A percentile compares a stretch with the other conserved stretches of the same genome.
phyloP scores from a whole-genome alignment of 2,888 invertebrate species.

The Flexamia atlantica region DNA sequence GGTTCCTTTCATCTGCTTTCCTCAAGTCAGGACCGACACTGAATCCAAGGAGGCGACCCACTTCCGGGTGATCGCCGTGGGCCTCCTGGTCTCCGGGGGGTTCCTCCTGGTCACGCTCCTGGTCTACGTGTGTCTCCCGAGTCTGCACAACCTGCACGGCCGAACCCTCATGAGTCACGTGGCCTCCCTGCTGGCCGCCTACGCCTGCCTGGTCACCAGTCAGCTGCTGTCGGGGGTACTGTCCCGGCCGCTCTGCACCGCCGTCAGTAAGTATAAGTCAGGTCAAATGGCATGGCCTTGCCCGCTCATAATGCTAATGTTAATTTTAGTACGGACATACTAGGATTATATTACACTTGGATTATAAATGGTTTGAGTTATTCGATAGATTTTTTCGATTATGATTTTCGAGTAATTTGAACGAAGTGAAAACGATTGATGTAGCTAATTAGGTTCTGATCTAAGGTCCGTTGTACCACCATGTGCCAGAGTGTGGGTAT shows the following conservation, averaged over 20 bases:
- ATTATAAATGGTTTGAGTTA: no score
- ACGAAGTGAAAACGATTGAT: no score
- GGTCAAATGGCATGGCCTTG: no score
- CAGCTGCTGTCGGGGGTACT: constrained; percentile 14
- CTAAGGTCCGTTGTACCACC: no score
- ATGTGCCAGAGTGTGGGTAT: no score
- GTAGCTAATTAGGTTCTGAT: no score
- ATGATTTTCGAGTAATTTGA: no score
- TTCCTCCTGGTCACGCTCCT: constrained; percentile 82
- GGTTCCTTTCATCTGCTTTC: constrained; percentile 72
- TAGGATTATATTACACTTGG: no score
- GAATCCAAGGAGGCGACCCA: neutral
- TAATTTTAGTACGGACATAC: no score
- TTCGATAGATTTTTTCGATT: no score
- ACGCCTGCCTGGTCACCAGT: constrained; percentile 69
- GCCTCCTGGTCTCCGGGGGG: constrained; percentile 79
- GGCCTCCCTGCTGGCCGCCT: constrained; percentile 82
- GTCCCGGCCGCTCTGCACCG: constrained; percentile 74
- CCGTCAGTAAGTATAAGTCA: constrained; percentile 78
- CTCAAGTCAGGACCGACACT: constrained; percentile 24
- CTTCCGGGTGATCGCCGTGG: constrained; percentile 69
- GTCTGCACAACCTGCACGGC: constrained; percentile 85
- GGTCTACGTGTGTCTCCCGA: constrained; percentile 82
- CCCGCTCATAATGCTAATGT: no score
- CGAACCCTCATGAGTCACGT: constrained; percentile 86